Conservation (phyloP, 2,888 invertebrate species). For the Gymnosoma rotundatum region DNA sequence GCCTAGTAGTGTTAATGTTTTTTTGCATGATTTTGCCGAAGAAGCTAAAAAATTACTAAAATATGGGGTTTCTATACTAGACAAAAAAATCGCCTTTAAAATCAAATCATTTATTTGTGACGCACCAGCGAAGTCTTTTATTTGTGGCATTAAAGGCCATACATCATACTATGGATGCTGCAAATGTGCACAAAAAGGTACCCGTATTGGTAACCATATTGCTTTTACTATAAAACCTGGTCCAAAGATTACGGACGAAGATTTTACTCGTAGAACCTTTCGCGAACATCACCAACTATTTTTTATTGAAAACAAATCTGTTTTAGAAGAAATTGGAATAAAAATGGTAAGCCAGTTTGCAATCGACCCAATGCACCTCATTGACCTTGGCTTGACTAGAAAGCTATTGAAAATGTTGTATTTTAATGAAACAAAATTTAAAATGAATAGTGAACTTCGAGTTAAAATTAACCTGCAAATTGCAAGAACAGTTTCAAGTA, state of each 20-base stretch:
- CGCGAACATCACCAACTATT: background rate
- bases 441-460: background rate
- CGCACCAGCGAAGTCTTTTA: conserved; percentile 1
- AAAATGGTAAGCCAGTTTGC: conserved; percentile 1
- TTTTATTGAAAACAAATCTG: conserved; percentile 9
- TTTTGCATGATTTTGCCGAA: too few relatives aligned
- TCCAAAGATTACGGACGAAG: background rate
- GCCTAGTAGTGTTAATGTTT: background rate
- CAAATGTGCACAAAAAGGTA: too few relatives aligned
- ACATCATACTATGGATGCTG: background rate
- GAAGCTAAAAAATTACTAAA: too few relatives aligned
- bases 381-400: conserved; percentile 16
- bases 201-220: background rate
- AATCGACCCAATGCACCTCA: background rate
- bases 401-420: conserved; percentile 12
- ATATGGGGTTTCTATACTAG: too few relatives aligned
- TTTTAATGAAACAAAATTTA: conserved; percentile 11
- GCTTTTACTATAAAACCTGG: background rate
- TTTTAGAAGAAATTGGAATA: conserved; percentile 11
- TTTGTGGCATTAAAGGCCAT: conserved; percentile 1
- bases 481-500: background rate
- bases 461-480: background rate
- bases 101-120: background rate
- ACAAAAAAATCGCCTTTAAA: too few relatives aligned
- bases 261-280: background rate